phyloP scores from a whole-genome alignment of 2,888 invertebrate species.

The Cheilosia soror region DNA sequence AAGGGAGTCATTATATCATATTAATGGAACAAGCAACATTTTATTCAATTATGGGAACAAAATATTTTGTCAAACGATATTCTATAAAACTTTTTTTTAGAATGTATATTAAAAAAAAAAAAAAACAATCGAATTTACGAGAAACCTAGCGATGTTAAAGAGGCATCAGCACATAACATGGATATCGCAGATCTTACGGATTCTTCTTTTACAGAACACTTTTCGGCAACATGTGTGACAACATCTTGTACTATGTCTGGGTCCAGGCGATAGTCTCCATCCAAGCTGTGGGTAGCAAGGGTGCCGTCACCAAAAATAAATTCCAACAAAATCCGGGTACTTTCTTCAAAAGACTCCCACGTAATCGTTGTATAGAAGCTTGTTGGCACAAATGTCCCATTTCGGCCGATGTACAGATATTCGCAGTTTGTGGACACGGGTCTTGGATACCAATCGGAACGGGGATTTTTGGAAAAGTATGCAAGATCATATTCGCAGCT shows the following conservation, averaged over 20 bases:
- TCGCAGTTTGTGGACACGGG: background rate
- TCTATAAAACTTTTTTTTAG: too few relatives aligned
- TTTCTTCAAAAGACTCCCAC: constrained; percentile 14
- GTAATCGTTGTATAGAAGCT: constrained; percentile 27
- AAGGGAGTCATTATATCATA: too few relatives aligned
- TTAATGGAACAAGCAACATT: too few relatives aligned
- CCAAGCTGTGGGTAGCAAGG: constrained; percentile 10
- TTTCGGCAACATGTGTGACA: constrained; percentile 9
- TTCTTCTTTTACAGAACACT: background rate
- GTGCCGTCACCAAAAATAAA: constrained; percentile 9
- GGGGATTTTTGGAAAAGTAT: background rate
- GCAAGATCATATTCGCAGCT: background rate
- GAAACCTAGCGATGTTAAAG: too few relatives aligned
- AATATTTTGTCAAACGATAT: too few relatives aligned
- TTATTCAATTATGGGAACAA: too few relatives aligned
- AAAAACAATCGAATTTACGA: too few relatives aligned
- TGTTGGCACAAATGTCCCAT: constrained; percentile 32
- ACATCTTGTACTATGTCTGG: constrained; percentile 21
- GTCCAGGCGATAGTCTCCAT: constrained; percentile 12
- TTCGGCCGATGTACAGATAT: constrained; percentile 10
- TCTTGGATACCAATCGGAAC: background rate
- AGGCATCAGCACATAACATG: background rate
- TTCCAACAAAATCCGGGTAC: constrained; percentile 19
- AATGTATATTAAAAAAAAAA: too few relatives aligned
- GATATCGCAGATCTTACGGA: background rate